A percentile compares a stretch with the other conserved stretches of the same genome.
Evolutionary conservation across 2,797 vertebrate species (phyloP).

Genomic region (Betta splendens): DNA sequence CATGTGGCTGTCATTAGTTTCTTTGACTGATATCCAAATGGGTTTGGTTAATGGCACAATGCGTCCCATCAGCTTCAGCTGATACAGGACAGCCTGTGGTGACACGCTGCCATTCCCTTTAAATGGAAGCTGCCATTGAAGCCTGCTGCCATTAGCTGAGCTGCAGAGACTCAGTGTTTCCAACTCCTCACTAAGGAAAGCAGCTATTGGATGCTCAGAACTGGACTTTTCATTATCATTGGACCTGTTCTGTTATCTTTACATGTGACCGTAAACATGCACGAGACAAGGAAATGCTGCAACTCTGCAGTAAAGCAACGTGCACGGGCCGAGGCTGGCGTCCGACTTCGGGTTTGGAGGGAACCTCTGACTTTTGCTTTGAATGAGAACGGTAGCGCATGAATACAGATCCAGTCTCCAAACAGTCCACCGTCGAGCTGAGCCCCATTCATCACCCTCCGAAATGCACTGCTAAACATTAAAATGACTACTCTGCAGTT

Average conservation of each 20-base stretch:
- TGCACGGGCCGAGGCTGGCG: neutral
- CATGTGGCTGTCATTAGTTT: neutral
- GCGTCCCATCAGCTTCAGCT: too few species aligned
- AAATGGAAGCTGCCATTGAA: too few species aligned
- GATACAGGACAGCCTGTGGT: too few species aligned
- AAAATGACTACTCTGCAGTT: neutral
- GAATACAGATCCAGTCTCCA: conserved; percentile 12
- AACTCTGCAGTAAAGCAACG: neutral
- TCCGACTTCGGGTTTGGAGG: neutral
- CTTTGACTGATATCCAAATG: neutral
- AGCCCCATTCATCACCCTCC: conserved; percentile 8
- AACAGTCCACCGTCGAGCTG: conserved; percentile 10
- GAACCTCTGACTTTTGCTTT: conserved; percentile 6
- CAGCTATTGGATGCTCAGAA: too few species aligned
- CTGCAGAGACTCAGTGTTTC: too few species aligned
- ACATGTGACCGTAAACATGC: neutral
- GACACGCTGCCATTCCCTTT: too few species aligned
- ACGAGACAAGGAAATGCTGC: neutral
- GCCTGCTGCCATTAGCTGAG: too few species aligned
- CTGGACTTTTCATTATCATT: too few species aligned
- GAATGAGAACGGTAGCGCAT: conserved; percentile 11
- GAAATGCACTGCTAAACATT: conserved; percentile 13
- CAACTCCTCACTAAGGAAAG: too few species aligned
- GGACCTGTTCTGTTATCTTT: too few species aligned
- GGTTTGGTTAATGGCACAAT: neutral